Conservation (phyloP, 2,888 invertebrate genomes). For the Troilus luridus region DNA sequence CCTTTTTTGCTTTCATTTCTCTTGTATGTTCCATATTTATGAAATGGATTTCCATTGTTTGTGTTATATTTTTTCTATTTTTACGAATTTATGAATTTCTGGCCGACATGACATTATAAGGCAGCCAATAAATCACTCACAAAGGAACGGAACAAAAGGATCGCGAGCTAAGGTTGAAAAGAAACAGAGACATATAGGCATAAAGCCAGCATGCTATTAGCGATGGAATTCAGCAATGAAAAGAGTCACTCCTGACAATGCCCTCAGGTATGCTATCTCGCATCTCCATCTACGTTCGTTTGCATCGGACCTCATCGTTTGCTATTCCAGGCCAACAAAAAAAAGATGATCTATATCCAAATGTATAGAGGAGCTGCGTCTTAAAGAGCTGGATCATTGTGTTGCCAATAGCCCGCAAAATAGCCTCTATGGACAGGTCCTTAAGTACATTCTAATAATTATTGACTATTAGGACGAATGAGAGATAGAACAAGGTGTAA, state of each 20-base stretch:
- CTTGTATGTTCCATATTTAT: slow-evolving; percentile 3
- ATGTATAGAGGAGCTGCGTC: neutral
- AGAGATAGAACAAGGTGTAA: no score
- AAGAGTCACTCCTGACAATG: slow-evolving; percentile 18
- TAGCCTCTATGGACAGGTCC: no score
- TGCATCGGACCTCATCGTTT: slow-evolving; percentile 16
- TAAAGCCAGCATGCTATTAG: slow-evolving; percentile 31
- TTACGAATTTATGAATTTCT: neutral
- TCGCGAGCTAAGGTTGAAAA: neutral
- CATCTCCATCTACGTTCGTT: neutral
- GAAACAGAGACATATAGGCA: slow-evolving; percentile 35
- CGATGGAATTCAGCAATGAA: slow-evolving; percentile 44
- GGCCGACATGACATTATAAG: slow-evolving; percentile 7
- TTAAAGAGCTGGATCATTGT: neutral
- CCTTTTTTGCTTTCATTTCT: neutral
- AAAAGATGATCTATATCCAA: neutral
- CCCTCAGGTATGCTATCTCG: neutral
- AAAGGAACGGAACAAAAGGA: neutral
- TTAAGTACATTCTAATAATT: no score
- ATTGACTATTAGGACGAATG: no score
- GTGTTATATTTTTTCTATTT: neutral
- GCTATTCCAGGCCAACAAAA: neutral
- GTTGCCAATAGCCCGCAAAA: neutral
- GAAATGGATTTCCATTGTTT: neutral
- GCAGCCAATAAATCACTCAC: neutral